Conservation (phyloP, 2,797 vertebrate genomes). For the Bothrops alternatus region DNA sequence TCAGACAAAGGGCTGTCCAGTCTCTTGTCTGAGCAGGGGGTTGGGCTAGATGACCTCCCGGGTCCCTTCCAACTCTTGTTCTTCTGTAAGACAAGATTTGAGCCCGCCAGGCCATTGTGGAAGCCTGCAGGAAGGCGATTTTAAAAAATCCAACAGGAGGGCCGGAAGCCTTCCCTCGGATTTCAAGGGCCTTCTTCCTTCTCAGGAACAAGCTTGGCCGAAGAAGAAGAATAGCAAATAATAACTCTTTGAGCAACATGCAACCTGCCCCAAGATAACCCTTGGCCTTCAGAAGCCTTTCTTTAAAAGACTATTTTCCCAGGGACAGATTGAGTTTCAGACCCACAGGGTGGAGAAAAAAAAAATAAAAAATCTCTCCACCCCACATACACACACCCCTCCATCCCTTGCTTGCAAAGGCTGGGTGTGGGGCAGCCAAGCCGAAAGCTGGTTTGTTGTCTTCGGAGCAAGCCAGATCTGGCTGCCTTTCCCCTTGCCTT, state of each 20-base stretch:
- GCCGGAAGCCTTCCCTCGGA: neutral
- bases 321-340: neutral
- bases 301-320: neutral
- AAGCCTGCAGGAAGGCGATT: neutral
- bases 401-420: too few relatives aligned
- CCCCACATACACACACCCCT: neutral
- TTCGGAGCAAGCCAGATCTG: neutral
- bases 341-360: neutral
- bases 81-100: neutral
- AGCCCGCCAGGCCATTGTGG: neutral
- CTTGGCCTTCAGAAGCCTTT: neutral
- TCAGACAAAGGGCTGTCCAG: too few relatives aligned
- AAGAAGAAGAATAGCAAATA: neutral
- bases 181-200: neutral
- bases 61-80: neutral
- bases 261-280: neutral
- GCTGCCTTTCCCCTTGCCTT: too few relatives aligned
- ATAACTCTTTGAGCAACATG: neutral
- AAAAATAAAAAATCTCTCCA: neutral
- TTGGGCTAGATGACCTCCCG: neutral
- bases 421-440: neutral
- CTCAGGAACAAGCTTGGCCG: neutral
- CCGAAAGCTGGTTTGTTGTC: neutral
- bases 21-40: neutral
- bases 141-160: neutral